Evolutionary conservation across 2,888 invertebrate genomes (phyloP).

Genomic region (Yponomeuta sedellus): DNA sequence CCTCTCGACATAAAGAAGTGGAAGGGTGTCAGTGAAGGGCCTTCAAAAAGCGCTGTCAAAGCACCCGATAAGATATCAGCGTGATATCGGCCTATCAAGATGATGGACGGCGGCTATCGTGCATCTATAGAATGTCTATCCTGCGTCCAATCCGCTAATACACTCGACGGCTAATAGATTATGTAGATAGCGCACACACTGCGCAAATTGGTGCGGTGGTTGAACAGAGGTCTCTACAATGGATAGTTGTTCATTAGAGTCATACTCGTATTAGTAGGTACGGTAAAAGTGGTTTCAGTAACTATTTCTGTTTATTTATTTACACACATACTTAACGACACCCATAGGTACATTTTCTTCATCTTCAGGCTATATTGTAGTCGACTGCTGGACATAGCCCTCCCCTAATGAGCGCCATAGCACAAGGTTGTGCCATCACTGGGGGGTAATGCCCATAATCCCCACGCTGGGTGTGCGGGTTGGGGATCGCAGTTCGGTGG

Average conservation of each 20-base stretch:
- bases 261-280: too few species aligned
- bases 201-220: not conserved
- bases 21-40: not conserved
- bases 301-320: too few species aligned
- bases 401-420: too few species aligned
- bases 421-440: too few species aligned
- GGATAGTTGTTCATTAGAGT: not conserved
- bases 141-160: not conserved
- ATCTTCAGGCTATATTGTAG: too few species aligned
- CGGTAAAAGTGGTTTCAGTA: too few species aligned
- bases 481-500: too few species aligned
- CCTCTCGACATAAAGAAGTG: not conserved
- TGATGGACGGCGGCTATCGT: not conserved
- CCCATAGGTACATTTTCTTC: too few species aligned
- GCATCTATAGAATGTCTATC: not conserved
- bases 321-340: too few species aligned
- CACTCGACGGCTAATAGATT: not conserved
- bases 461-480: too few species aligned
- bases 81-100: not conserved
- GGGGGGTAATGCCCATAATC: too few species aligned
- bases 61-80: not conserved
- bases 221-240: not conserved
- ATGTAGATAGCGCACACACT: not conserved
- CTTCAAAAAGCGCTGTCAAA: conserved; percentile 1
- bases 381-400: too few species aligned